phyloP scores from a whole-genome alignment of 1,140 invertebrate genomes.

The Nebria ingens region DNA sequence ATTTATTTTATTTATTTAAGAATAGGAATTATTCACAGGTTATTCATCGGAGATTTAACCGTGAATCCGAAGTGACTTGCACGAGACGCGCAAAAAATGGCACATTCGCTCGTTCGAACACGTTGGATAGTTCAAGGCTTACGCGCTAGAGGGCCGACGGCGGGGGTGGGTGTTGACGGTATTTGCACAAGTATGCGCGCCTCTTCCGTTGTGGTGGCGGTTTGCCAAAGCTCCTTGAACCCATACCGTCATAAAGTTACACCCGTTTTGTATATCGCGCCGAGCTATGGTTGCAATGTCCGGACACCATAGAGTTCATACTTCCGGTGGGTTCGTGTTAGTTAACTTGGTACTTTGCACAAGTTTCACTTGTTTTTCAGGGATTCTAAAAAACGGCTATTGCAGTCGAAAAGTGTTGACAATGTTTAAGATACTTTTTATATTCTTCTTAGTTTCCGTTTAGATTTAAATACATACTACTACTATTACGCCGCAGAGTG shows the following conservation, averaged over 20 bases:
- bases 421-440: no score
- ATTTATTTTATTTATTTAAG: no score
- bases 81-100: background rate
- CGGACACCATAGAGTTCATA: background rate
- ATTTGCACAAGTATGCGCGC: background rate
- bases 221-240: slow-evolving; percentile 6
- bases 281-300: slow-evolving; percentile 1
- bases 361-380: no score
- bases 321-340: background rate
- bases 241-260: background rate
- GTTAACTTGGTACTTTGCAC: no score
- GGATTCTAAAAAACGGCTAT: no score
- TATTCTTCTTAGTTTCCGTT: no score
- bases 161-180: no score
- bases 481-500: no score
- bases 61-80: slow-evolving; percentile 6
- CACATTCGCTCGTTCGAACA: background rate
- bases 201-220: slow-evolving; percentile 5
- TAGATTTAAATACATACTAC: no score
- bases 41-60: slow-evolving; percentile 7
- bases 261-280: background rate
- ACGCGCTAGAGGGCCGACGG: background rate
- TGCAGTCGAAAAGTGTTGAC: no score
- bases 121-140: background rate
- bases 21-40: background rate